Evolutionary conservation across 2,888 invertebrate species (phyloP).

Genomic region (Herminia tarsipennalis): DNA sequence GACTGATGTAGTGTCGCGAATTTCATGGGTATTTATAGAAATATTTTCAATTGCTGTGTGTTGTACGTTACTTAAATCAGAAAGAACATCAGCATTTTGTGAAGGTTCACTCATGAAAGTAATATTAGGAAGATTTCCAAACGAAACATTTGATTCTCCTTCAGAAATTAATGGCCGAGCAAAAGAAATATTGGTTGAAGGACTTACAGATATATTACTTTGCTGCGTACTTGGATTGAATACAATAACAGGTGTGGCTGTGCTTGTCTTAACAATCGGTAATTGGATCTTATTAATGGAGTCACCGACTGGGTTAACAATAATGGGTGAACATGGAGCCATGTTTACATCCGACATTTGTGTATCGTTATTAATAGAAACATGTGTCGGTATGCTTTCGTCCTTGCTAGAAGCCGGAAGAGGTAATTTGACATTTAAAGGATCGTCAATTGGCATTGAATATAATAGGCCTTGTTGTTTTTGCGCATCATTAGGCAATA

Average conservation of each 20-base stretch:
- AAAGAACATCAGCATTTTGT: too few relatives aligned
- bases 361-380: background rate
- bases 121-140: too few relatives aligned
- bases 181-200: background rate
- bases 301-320: conserved; percentile 3
- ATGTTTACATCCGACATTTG: background rate
- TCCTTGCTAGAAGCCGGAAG: background rate
- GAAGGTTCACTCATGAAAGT: too few relatives aligned
- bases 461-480: too few relatives aligned
- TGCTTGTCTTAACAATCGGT: background rate
- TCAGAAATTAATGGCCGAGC: background rate
- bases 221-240: background rate
- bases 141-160: background rate
- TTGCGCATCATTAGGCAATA: too few relatives aligned
- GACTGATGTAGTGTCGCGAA: background rate
- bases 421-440: conserved; percentile 8
- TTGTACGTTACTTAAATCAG: too few relatives aligned
- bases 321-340: background rate
- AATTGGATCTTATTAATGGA: conserved; percentile 1
- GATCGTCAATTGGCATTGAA: background rate
- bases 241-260: conserved; percentile 1
- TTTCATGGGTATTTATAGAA: too few relatives aligned
- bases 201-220: background rate
- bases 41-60: too few relatives aligned
- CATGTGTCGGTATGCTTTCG: background rate